Base-by-base conservation (phyloP, 2,113 vertebrate genomes). In the Melanerpes formicivorus region DNA sequence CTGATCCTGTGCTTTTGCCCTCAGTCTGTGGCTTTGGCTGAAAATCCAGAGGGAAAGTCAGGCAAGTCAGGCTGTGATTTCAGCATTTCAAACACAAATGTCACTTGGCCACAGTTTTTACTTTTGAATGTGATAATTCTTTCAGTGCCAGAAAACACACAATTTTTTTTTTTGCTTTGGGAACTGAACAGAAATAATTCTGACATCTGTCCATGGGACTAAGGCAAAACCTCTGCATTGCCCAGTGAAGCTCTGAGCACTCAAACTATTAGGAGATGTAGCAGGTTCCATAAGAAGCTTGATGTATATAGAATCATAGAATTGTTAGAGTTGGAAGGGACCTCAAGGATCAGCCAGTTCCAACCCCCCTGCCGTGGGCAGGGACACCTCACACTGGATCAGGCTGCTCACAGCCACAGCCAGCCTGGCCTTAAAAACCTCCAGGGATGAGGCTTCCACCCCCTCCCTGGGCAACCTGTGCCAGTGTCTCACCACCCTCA, bases 11-110 rank as follows among this genome's bases (percentile, higher is more conserved):
- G 56, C 44, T 95, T 94, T 26, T 75, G 65, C 1, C 0, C 83
- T 75, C 73, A 91, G 69, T 65, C 90, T 71, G 73, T 88, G 85
- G 69, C 84, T 95, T 95, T 95, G 93, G 95, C 93, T 95, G 88
- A 62, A 91, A 84, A 80, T 14, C 8, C 58, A 54, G 80, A 75
- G 58, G 62, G 48, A 91, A 93, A 67, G 42, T 80, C 9, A 42
- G 84, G 54, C 72, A 77, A 94, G 37, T 26, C 79, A 88, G 82
- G 25, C 25, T 44, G 48, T 71, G 73, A 93, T 91, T 88, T 71
- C 90, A 86, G 50, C 76, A 62, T 80, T 73, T 88, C 55, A 90
- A 69, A 67, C 34, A 71, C 65, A 75, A 72, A 80, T 80, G 80
- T 94, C 70, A 27, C 32, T 96, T 91, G 62, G 82, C 93, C 90